A percentile compares a stretch with the other conserved stretches of the same genome.
Evolutionary conservation across 2,113 vertebrate species (phyloP).

Genomic region (Pachyramphus minor): DNA sequence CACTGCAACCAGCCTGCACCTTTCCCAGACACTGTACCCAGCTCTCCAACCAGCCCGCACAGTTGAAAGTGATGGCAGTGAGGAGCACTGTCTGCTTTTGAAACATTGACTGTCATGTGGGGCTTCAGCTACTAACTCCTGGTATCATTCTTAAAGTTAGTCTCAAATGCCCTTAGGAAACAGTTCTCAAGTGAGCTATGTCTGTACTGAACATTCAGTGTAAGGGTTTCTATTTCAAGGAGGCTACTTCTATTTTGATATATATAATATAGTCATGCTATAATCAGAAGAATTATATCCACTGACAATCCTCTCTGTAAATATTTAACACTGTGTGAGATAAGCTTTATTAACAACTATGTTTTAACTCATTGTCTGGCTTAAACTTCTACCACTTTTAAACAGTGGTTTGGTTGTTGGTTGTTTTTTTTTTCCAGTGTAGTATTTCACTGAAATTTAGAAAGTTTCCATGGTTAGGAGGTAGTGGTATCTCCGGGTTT

Average conservation of each 20-base stretch:
- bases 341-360: background rate
- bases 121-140: background rate
- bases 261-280: background rate
- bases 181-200: background rate
- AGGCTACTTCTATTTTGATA: background rate
- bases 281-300: background rate
- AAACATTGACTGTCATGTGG: rapidly evolving
- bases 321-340: background rate
- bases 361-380: background rate
- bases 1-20: rapidly evolving
- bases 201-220: background rate
- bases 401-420: background rate
- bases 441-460: background rate
- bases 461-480: background rate
- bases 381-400: background rate
- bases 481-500: background rate
- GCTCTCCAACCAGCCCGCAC: background rate
- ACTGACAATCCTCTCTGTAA: background rate
- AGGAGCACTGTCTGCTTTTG: background rate
- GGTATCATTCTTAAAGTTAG: background rate
- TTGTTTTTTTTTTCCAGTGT: background rate
- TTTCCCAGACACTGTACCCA: background rate
- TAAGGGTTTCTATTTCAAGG: background rate
- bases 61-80: rapidly evolving
- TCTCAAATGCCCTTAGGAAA: background rate